phyloP scores from a whole-genome alignment of 2,888 invertebrate genomes.

The Quadroppia sp. region DNA sequence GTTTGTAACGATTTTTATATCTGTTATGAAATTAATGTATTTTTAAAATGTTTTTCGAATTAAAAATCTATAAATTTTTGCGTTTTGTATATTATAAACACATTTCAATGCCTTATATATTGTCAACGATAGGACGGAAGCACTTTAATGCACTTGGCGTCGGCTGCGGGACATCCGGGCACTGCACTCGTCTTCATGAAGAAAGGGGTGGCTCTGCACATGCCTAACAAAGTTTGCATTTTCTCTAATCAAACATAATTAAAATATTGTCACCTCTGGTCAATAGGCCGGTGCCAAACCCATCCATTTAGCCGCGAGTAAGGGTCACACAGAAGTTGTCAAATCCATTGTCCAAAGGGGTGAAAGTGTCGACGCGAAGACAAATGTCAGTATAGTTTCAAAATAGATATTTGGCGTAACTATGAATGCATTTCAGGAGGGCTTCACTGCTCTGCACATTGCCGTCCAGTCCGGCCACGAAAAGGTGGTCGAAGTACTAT shows the following conservation, averaged over 20 bases:
- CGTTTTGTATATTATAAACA: neutral
- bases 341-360: slow-evolving; percentile 92
- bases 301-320: slow-evolving; percentile 93
- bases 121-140: slow-evolving; percentile 68
- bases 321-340: slow-evolving; percentile 95
- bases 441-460: slow-evolving; percentile 95
- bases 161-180: slow-evolving; percentile 93
- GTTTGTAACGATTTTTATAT: no score
- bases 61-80: neutral
- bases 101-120: neutral
- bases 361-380: slow-evolving; percentile 90
- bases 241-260: neutral
- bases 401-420: neutral
- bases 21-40: no score
- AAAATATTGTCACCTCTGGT: slow-evolving; percentile 48
- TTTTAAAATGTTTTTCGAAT: no score
- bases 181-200: slow-evolving; percentile 97
- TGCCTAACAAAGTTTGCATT: slow-evolving; percentile 84
- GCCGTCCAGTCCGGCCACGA: slow-evolving; percentile 93
- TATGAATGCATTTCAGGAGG: slow-evolving; percentile 67
- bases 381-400: slow-evolving; percentile 69
- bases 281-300: slow-evolving; percentile 89
- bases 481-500: slow-evolving; percentile 85
- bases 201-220: slow-evolving; percentile 96
- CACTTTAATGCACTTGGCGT: slow-evolving; percentile 97